Conservation (phyloP, 2,797 vertebrate species). For the Neoniphon sammara region DNA sequence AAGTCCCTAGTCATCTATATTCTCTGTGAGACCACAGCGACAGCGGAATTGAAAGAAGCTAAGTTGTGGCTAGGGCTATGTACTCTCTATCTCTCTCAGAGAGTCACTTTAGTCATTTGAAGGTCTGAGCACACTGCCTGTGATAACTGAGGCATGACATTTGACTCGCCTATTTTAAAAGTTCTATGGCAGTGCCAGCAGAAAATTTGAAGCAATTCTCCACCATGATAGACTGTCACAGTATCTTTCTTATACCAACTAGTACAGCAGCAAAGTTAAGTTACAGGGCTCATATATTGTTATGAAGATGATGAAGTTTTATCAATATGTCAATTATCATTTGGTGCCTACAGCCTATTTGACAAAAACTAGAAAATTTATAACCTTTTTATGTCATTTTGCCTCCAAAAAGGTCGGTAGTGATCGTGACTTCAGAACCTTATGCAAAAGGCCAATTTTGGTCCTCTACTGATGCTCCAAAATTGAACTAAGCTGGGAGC, state of each 20-base stretch:
- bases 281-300: background rate
- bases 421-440: slow-evolving; percentile 8
- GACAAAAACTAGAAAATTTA: slow-evolving; percentile 51
- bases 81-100: background rate
- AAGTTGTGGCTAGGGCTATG: background rate
- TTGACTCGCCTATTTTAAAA: background rate
- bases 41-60: background rate
- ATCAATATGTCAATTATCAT: slow-evolving; percentile 34
- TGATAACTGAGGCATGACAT: no score
- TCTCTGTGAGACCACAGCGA: background rate
- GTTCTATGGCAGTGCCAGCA: background rate
- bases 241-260: background rate
- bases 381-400: slow-evolving; percentile 55
- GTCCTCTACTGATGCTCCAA: slow-evolving; percentile 13
- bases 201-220: background rate
- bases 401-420: slow-evolving; percentile 31
- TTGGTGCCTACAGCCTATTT: slow-evolving; percentile 29
- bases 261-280: background rate
- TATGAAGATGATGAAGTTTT: slow-evolving; percentile 50
- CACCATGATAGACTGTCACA: no score
- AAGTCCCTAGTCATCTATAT: background rate
- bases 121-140: background rate
- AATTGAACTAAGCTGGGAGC: slow-evolving; percentile 21
- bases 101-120: background rate
- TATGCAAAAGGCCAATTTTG: slow-evolving; percentile 9